These are phyloP conservation scores for Microctonus brassicae DNA, from an alignment of 2,888 invertebrate species.

Conservation along the genomic window DNA sequence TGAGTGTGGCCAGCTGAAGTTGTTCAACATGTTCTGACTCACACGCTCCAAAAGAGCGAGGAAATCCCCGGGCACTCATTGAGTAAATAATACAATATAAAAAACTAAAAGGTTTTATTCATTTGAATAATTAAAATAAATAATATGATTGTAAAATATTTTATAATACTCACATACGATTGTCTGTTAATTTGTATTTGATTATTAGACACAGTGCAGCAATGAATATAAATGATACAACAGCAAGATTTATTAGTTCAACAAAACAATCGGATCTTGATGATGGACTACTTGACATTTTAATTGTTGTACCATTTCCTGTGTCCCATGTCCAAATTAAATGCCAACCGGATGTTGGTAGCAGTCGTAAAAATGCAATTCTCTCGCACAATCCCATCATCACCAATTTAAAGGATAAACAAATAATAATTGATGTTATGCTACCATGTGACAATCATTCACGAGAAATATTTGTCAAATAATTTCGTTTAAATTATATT, in stretches of 20 bases:
- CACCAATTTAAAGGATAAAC: no score
- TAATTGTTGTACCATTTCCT: slow-evolving; percentile 51
- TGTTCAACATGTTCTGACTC: slow-evolving; percentile 31
- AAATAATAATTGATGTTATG: no score
- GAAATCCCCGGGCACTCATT: slow-evolving; percentile 22
- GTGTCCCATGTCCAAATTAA: slow-evolving; percentile 50
- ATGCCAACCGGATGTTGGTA: slow-evolving; percentile 47
- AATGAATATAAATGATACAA: slow-evolving; percentile 42
- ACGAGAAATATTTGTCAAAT: no score
- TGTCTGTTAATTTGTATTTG: slow-evolving; percentile 45
- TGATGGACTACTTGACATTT: slow-evolving; percentile 43
- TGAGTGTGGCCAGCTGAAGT: slow-evolving; percentile 2
- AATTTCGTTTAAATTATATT: no score
- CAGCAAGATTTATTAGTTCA: slow-evolving; percentile 50
- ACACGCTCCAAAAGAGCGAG: slow-evolving; percentile 21
- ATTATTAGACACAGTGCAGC: slow-evolving; percentile 41
- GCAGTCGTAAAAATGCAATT: slow-evolving; percentile 46
- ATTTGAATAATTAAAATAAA: no score
- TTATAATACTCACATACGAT: slow-evolving; percentile 47
- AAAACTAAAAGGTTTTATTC: no score
- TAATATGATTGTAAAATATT: slow-evolving; percentile 13
- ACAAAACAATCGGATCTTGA: slow-evolving; percentile 49
- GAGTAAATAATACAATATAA: no score
- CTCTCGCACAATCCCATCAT: slow-evolving; percentile 42
- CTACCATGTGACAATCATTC: no score